phyloP scores from a whole-genome alignment of 2,888 invertebrate genomes.

The Apamea anceps region DNA sequence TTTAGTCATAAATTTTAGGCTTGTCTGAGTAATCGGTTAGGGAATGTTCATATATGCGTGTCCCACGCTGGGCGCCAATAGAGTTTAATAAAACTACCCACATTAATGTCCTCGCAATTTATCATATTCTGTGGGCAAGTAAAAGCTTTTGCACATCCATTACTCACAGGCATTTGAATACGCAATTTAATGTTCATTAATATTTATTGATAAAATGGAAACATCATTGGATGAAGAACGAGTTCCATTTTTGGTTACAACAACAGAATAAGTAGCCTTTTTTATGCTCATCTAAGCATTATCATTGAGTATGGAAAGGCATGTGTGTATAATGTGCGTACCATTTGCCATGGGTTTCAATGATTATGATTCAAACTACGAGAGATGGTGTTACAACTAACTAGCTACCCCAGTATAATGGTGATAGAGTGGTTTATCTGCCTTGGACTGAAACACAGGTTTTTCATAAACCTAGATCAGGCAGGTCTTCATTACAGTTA shows the following conservation, averaged over 20 bases:
- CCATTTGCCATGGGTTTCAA: background rate
- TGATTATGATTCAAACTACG: background rate
- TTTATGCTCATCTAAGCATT: background rate
- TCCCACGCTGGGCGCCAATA: conserved; percentile 45
- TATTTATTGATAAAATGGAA: background rate
- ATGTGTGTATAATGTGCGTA: background rate
- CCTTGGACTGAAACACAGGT: too few relatives aligned
- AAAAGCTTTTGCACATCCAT: conserved; percentile 39
- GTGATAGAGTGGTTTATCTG: background rate
- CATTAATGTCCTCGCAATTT: conserved; percentile 38
- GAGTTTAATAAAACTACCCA: conserved; percentile 39
- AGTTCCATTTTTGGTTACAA: background rate
- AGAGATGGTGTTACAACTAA: background rate
- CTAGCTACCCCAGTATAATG: background rate
- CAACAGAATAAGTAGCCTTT: background rate
- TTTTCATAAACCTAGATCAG: too few relatives aligned
- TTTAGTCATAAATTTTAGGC: background rate
- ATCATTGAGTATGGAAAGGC: background rate
- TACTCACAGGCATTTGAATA: conserved; percentile 16
- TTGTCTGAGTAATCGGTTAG: conserved; percentile 10
- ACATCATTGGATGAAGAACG: background rate
- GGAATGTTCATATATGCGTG: conserved; percentile 18
- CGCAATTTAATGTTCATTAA: conserved; percentile 7
- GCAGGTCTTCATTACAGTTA: too few relatives aligned
- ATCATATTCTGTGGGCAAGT: conserved; percentile 23